phyloP scores from a whole-genome alignment of 2,888 invertebrate genomes.

The Leucoma salicis region DNA sequence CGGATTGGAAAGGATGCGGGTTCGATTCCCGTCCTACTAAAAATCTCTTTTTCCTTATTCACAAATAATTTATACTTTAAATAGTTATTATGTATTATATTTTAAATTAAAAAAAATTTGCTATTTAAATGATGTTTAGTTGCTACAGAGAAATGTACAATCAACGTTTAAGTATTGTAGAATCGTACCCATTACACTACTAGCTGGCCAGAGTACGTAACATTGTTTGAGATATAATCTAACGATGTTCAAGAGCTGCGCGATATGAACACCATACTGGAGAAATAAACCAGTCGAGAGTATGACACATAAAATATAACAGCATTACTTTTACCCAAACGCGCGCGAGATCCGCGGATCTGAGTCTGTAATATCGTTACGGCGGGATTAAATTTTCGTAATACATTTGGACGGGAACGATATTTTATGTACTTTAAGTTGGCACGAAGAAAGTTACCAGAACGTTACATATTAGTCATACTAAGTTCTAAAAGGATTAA shows the following conservation, averaged over 20 bases:
- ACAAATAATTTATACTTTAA: too few relatives aligned
- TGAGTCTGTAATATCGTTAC: constrained; percentile 25
- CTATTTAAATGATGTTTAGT: too few relatives aligned
- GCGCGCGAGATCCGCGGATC: constrained; percentile 14
- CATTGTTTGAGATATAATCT: not conserved
- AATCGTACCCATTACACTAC: not conserved
- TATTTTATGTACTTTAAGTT: constrained; percentile 33
- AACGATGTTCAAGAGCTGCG: not conserved
- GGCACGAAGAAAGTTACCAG: constrained; percentile 1
- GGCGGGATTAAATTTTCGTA: constrained; percentile 32
- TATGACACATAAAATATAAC: not conserved
- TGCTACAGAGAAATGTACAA: too few relatives aligned
- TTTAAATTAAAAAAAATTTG: too few relatives aligned
- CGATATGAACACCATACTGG: not conserved
- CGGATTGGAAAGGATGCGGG: too few relatives aligned
- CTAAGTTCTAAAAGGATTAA: too few relatives aligned
- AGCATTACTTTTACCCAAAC: constrained; percentile 21
- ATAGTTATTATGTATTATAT: too few relatives aligned
- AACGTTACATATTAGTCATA: too few relatives aligned
- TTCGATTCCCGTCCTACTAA: too few relatives aligned
- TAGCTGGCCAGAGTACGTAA: not conserved
- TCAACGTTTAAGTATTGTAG: too few relatives aligned
- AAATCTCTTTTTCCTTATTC: too few relatives aligned
- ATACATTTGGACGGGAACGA: constrained; percentile 25
- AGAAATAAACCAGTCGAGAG: not conserved